Evolutionary conservation across 1,140 invertebrate genomes (phyloP), one percentile per base, ranked within the genome.

Genomic region (Eriocheir sinensis): DNA sequence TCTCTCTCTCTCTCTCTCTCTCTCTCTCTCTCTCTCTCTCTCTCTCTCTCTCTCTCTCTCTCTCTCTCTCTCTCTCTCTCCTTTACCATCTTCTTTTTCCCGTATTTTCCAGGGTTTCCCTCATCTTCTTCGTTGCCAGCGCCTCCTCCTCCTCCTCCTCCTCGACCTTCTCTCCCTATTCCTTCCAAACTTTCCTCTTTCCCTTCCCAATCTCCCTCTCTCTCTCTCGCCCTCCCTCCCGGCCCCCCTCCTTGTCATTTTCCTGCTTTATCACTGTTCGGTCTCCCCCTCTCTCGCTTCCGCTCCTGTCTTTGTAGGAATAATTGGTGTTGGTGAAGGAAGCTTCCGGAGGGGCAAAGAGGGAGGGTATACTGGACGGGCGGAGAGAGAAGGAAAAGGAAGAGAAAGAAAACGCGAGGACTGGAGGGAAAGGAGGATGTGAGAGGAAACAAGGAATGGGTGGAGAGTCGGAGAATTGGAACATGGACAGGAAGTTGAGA

Each of bases 301-400:
- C 88, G 88, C 44, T 36, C 41, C 44, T 53, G 34, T 53, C 44
- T 89, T 89, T 89, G 88, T 89, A 32, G 88, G 88, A 89, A 53
- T 89, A 89, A 89, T 89, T 89, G 88, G 88, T 89, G 44, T 53
- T 48, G 88, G 88, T 53, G 88, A 89, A 53, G 88, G 88, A 89
- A 89, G 88, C 38, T 89, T 89, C 88, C 88, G 88, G 88, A 85
- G 81, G 81, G 36, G 44, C 27, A 88, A 44, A 40, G 40, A 21
- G 40, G 41, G 36, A 44, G 41, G 40, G 32, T n/a, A n/a, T 53
- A 53, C 48, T 53, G 86, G 38, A 85, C 30, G 81, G 81, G 38
- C 30, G 30, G 81, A 85, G 30, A 85, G 6, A 34, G 21, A 85
- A 34, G 81, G 38, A 17, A 32, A 34, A 48, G 85, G 38, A 3